Conservation (phyloP, 2,113 vertebrate species). For the Hyla sarda region DNA sequence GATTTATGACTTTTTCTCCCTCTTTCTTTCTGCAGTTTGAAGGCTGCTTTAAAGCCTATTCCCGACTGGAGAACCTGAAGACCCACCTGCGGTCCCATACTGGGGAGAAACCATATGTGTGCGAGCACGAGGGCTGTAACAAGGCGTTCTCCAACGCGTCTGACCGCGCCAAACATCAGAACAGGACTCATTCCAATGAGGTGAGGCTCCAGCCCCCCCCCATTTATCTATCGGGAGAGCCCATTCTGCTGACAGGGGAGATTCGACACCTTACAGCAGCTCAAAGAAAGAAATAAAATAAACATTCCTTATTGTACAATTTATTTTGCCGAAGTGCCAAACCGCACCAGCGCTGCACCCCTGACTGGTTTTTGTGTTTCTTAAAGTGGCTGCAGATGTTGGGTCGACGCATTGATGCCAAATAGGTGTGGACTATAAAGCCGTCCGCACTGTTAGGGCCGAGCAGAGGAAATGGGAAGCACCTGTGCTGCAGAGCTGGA, state of each 20-base stretch:
- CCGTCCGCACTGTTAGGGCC: too few relatives aligned
- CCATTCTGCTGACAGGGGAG: background rate
- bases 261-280: background rate
- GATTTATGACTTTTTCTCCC: conserved; percentile 1
- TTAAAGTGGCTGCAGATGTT: conserved; percentile 68
- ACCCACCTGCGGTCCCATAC: conserved; percentile 97
- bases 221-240: background rate
- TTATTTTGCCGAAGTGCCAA: conserved; percentile 65
- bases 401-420: background rate
- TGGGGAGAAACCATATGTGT: conserved; percentile 77
- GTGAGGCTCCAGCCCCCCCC: conserved; percentile 68
- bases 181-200: conserved; percentile 98
- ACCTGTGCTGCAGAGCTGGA: conserved; percentile 15
- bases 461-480: conserved; percentile 27
- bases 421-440: conserved; percentile 38
- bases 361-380: conserved; percentile 58
- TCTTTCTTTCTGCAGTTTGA: conserved; percentile 86
- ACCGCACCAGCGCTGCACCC: conserved; percentile 62
- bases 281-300: background rate
- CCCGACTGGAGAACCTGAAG: conserved; percentile 97
- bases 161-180: conserved; percentile 97
- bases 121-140: conserved; percentile 97
- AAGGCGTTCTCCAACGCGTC: conserved; percentile 99
- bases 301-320: conserved; percentile 47
- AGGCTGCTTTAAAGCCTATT: conserved; percentile 95